phyloP scores from a whole-genome alignment of 2,888 invertebrate species.

The Nasonovia ribisnigri region DNA sequence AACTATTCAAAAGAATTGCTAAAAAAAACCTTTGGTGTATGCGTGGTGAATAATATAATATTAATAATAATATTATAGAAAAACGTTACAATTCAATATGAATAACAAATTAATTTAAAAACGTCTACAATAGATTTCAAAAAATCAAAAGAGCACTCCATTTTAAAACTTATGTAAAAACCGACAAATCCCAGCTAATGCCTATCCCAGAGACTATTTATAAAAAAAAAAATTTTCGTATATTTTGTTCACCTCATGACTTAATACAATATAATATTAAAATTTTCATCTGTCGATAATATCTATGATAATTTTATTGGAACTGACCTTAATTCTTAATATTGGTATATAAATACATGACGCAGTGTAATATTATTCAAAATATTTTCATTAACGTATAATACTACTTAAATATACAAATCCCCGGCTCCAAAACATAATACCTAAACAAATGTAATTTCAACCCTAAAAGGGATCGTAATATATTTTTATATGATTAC shows the following conservation, averaged over 20 bases:
- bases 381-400: not conserved
- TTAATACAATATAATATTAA: not conserved
- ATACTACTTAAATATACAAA: not conserved
- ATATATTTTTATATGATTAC: not conserved
- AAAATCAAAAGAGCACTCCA: not conserved
- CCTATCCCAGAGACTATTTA: not conserved
- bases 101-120: not conserved
- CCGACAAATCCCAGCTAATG: not conserved
- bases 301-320: not conserved
- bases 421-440: not conserved
- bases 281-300: not conserved
- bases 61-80: not conserved
- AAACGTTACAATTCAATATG: not conserved
- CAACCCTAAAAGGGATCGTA: not conserved
- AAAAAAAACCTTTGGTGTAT: not conserved
- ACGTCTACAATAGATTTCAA: not conserved
- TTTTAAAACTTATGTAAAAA: not conserved
- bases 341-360: not conserved
- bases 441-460: not conserved
- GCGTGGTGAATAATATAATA: not conserved
- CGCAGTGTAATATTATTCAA: not conserved
- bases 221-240: not conserved
- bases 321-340: not conserved
- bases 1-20: not conserved
- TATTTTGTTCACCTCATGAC: not conserved